These are phyloP conservation scores for Dynastes maya DNA, from an alignment of 2,888 invertebrate genomes.

Conservation along the genomic window DNA sequence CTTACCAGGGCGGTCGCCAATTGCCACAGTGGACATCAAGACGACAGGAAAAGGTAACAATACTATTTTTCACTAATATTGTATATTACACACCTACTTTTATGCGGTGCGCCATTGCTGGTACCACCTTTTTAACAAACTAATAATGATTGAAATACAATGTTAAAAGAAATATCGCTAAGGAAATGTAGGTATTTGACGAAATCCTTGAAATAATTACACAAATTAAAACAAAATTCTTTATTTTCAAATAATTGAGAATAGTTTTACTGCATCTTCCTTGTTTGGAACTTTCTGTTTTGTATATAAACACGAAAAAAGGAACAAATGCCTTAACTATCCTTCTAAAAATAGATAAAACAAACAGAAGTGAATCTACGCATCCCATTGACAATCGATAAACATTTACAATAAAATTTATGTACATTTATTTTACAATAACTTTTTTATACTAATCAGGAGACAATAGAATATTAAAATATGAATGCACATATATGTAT, in stretches of 20 bases:
- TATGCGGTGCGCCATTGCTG: too few species aligned
- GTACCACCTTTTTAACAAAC: too few species aligned
- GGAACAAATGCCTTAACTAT: constrained; percentile 8
- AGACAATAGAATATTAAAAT: constrained; percentile 22
- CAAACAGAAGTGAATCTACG: constrained; percentile 4
- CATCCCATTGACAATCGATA: not conserved
- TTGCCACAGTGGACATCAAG: too few species aligned
- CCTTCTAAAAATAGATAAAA: not conserved
- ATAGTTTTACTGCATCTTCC: not conserved
- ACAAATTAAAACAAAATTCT: not conserved
- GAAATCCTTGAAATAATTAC: not conserved
- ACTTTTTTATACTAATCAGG: constrained; percentile 21
- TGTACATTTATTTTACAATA: constrained; percentile 44
- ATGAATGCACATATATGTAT: not conserved
- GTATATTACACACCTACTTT: too few species aligned
- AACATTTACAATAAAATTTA: constrained; percentile 32
- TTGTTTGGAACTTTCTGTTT: not conserved
- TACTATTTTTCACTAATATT: too few species aligned
- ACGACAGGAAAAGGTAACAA: too few species aligned
- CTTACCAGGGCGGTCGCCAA: too few species aligned
- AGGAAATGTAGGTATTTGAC: too few species aligned
- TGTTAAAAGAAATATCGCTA: too few species aligned
- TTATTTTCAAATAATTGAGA: not conserved
- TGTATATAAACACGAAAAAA: not conserved
- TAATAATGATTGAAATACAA: too few species aligned